Percentiles rank a stretch among this genome's conserved stretches.
Conservation (phyloP, 2,113 vertebrate species). For the Neolamprologus fasciatus region DNA sequence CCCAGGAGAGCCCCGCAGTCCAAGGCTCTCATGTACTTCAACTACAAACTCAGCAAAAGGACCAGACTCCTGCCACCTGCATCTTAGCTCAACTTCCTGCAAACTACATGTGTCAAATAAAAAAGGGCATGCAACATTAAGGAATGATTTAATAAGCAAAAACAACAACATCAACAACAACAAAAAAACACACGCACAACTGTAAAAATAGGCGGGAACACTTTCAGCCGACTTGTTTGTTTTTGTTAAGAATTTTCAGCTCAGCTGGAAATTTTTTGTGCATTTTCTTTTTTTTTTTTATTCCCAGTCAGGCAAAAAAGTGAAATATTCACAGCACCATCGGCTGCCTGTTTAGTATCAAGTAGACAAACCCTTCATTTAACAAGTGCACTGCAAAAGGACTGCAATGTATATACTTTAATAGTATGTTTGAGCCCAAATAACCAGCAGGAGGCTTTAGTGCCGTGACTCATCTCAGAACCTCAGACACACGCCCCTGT, state of each 20-base stretch:
- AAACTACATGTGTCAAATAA: background rate
- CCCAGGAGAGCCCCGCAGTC: constrained; percentile 51
- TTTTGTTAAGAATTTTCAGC: background rate
- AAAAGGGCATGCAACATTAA: background rate
- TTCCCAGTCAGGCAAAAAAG: background rate
- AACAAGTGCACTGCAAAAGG: background rate
- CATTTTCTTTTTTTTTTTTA: background rate
- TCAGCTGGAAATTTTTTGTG: background rate
- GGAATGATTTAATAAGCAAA: background rate
- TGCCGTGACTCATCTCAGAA: background rate
- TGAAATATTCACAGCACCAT: background rate
- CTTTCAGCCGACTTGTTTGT: background rate
- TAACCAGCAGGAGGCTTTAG: constrained; percentile 20
- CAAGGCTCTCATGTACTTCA: constrained; percentile 50
- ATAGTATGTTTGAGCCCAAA: background rate
- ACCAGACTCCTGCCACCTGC: background rate
- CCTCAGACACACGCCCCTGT: background rate
- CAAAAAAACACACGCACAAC: background rate
- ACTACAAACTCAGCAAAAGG: constrained; percentile 60
- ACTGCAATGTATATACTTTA: background rate
- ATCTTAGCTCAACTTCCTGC: background rate
- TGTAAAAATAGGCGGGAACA: background rate
- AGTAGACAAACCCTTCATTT: background rate
- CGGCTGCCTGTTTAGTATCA: background rate
- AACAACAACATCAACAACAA: background rate